Percentiles rank a stretch among this genome's conserved stretches.
phyloP scores from a whole-genome alignment of 2,888 invertebrate species.

The Frankliniella fusca region DNA sequence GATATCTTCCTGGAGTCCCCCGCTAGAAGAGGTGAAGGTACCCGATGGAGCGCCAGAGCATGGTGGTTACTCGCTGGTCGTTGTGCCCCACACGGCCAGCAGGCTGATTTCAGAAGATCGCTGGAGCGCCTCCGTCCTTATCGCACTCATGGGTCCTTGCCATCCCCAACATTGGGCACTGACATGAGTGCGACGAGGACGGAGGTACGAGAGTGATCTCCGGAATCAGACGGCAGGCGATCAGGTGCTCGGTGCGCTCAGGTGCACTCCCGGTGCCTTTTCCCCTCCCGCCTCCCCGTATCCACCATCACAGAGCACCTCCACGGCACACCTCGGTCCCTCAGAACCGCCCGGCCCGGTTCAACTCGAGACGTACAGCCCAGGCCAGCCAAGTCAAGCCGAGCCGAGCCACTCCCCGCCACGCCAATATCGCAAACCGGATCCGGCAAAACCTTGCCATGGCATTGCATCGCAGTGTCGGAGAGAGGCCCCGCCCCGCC shows the following conservation, averaged over 20 bases:
- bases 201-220: too few relatives aligned
- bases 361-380: background rate
- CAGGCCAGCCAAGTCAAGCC: background rate
- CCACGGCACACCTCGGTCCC: background rate
- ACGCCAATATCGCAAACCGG: background rate
- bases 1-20: background rate
- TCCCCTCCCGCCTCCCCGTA: too few relatives aligned
- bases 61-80: background rate
- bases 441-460: background rate
- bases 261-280: too few relatives aligned
- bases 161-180: too few relatives aligned
- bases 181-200: too few relatives aligned
- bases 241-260: too few relatives aligned
- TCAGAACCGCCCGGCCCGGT: background rate
- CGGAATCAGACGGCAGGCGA: too few relatives aligned
- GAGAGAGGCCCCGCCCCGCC: background rate
- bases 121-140: too few relatives aligned
- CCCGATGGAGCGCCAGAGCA: background rate
- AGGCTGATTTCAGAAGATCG: background rate
- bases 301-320: background rate
- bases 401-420: background rate
- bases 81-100: background rate
- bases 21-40: too few relatives aligned
- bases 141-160: too few relatives aligned
- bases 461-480: background rate